These are phyloP conservation scores for Neosalanx taihuensis DNA, from an alignment of 2,797 vertebrate genomes.

Conservation along the genomic window DNA sequence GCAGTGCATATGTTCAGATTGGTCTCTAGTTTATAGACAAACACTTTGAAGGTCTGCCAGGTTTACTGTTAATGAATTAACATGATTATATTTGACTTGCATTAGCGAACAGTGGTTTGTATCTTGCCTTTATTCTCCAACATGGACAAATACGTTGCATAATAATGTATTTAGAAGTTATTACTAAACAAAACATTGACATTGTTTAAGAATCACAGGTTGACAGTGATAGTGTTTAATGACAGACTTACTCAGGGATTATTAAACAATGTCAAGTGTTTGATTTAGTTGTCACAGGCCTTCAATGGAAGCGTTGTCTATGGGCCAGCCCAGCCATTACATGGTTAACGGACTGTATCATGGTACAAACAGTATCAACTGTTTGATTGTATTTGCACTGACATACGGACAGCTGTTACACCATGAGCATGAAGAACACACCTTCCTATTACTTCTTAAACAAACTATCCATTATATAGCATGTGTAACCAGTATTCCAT, in stretches of 20 bases:
- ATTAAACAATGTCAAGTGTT: background rate
- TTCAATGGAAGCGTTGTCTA: background rate
- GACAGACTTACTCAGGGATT: background rate
- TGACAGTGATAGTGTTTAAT: too few relatives aligned
- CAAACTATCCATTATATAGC: background rate
- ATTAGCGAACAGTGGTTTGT: background rate
- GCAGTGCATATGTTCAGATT: conserved; percentile 17
- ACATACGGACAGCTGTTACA: background rate
- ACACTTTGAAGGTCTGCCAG: background rate
- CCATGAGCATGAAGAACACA: background rate
- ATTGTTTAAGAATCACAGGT: too few relatives aligned
- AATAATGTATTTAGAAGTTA: too few relatives aligned
- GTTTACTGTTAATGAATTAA: background rate
- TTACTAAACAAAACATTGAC: too few relatives aligned
- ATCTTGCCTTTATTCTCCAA: conserved; percentile 4
- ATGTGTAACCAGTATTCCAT: background rate
- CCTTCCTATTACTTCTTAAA: background rate
- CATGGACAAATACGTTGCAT: too few relatives aligned
- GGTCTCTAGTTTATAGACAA: background rate
- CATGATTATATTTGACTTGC: background rate
- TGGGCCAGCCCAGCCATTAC: background rate
- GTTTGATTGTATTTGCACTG: background rate
- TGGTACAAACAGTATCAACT: background rate
- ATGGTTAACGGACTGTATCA: background rate
- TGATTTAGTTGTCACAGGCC: background rate